phyloP scores from a whole-genome alignment of 2,888 invertebrate species.

The Odontocerum albicorne region DNA sequence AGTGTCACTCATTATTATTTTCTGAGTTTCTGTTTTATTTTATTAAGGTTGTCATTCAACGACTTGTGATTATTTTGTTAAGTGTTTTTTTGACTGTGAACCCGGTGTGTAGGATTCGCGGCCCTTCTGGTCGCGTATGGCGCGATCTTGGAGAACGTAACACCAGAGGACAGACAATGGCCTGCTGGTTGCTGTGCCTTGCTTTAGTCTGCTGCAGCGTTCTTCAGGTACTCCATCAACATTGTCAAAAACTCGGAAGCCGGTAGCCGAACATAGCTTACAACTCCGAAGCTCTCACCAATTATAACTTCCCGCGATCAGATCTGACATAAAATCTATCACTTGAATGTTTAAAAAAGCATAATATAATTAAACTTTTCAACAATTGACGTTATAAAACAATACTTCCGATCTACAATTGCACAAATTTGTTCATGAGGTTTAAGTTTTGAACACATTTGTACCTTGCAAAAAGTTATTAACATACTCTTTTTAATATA shows the following conservation, averaged over 20 bases:
- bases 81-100: constrained; percentile 8
- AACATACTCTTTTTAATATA: too few relatives aligned
- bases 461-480: too few relatives aligned
- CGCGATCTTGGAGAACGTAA: constrained; percentile 27
- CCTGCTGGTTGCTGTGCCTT: constrained; percentile 27
- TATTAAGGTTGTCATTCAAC: constrained; percentile 20
- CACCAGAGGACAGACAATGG: constrained; percentile 28
- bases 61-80: constrained; percentile 26
- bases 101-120: constrained; percentile 20
- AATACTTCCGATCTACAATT: too few relatives aligned
- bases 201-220: constrained; percentile 26
- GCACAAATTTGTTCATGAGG: too few relatives aligned
- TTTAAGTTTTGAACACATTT: too few relatives aligned
- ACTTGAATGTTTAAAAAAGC: too few relatives aligned
- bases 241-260: background rate
- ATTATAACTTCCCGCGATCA: too few relatives aligned
- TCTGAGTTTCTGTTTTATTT: constrained; percentile 17
- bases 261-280: too few relatives aligned
- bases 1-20: constrained; percentile 15
- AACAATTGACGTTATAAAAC: too few relatives aligned
- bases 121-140: constrained; percentile 27
- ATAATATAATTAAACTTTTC: too few relatives aligned
- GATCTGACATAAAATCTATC: too few relatives aligned
- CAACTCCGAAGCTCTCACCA: too few relatives aligned
- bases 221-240: constrained; percentile 29